These are phyloP conservation scores for Caenorhabditis sulstoni DNA, from an alignment of 2,888 invertebrate genomes.

Conservation along the genomic window DNA sequence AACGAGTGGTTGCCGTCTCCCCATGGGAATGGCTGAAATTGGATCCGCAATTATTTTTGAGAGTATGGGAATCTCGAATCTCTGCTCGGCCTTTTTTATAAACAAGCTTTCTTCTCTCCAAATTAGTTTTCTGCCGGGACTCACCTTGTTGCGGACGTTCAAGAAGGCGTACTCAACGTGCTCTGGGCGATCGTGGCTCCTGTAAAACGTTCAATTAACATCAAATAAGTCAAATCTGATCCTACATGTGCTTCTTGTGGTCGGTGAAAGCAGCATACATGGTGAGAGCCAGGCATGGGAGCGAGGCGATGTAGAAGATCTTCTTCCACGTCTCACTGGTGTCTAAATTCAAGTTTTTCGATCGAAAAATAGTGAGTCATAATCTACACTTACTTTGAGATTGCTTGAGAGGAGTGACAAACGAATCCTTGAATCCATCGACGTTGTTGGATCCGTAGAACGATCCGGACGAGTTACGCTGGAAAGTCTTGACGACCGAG, in stretches of 20 bases:
- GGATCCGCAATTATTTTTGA: constrained; percentile 29
- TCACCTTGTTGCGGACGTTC: constrained; percentile 75
- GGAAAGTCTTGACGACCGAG: constrained; percentile 63
- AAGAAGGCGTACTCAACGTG: constrained; percentile 77
- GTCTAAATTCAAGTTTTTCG: constrained; percentile 65
- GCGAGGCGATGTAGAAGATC: constrained; percentile 76
- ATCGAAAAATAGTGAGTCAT: too few species aligned
- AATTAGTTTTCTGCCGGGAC: background rate
- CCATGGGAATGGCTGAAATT: constrained; percentile 89
- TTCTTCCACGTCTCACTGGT: constrained; percentile 76
- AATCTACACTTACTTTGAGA: constrained; percentile 62
- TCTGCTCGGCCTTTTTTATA: constrained; percentile 10
- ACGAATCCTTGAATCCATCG: constrained; percentile 73
- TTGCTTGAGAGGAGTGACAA: constrained; percentile 69
- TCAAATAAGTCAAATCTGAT: background rate
- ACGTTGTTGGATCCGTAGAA: constrained; percentile 78
- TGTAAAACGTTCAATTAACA: constrained; percentile 3
- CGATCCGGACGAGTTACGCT: constrained; percentile 73
- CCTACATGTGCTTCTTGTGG: constrained; percentile 67
- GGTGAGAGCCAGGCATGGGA: constrained; percentile 76
- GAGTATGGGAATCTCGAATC: constrained; percentile 5
- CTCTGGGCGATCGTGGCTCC: constrained; percentile 74
- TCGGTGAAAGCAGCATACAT: constrained; percentile 74
- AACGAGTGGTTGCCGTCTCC: constrained; percentile 91
- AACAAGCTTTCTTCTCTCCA: background rate